Conservation (phyloP, 2,113 vertebrate species). For the Rhinoptilus africanus region DNA sequence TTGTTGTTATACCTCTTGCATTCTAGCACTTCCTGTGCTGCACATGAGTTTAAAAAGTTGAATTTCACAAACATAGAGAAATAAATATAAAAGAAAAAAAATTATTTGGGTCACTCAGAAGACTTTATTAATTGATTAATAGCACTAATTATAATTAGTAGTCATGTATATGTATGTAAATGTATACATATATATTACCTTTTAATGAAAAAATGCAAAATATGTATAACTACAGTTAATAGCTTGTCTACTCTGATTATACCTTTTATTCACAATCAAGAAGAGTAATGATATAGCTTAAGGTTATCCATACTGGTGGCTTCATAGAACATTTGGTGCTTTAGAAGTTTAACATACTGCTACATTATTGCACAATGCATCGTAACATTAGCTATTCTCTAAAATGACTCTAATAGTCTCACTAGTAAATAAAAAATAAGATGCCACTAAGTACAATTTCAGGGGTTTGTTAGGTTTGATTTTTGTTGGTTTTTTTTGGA, state of each 20-base stretch:
- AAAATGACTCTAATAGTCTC: neutral
- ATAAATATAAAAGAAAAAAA: neutral
- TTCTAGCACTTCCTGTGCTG: neutral
- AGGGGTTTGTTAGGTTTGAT: neutral
- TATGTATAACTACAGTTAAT: neutral
- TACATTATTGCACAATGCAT: neutral
- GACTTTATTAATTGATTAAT: conserved; percentile 57
- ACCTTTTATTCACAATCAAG: neutral
- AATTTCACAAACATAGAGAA: neutral
- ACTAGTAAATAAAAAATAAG: neutral
- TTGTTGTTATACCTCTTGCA: neutral
- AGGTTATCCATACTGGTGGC: neutral
- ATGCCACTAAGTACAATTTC: neutral
- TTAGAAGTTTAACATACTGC: neutral
- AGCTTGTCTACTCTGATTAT: neutral
- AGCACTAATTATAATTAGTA: conserved; percentile 48
- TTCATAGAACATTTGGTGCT: neutral
- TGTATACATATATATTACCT: conserved; percentile 63
- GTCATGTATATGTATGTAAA: conserved; percentile 38
- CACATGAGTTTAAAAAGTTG: neutral
- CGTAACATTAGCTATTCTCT: neutral
- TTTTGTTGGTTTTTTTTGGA: neutral
- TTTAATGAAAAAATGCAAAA: neutral
- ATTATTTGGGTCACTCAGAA: conserved; percentile 63
- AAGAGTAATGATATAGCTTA: neutral